Conservation (phyloP, 2,888 invertebrate species). For the Andrena minutula region DNA sequence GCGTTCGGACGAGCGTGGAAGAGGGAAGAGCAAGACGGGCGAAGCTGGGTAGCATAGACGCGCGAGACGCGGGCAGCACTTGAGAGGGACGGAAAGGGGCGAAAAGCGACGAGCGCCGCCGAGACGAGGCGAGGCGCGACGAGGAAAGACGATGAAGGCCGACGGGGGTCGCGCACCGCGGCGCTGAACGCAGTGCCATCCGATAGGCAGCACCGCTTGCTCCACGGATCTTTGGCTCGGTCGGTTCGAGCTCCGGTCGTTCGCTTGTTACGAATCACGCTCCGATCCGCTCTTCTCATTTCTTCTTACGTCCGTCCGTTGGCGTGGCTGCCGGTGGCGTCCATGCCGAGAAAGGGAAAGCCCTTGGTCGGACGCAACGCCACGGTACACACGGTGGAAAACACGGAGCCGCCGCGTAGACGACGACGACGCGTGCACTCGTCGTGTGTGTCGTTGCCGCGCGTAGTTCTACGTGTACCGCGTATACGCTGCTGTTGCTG, state of each 20-base stretch:
- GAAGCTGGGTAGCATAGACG: constrained; percentile 40
- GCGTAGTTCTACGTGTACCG: constrained; percentile 65
- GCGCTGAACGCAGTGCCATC: constrained; percentile 81
- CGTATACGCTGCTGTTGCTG: constrained; percentile 56
- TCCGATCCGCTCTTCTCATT: constrained; percentile 45
- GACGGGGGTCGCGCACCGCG: constrained; percentile 76
- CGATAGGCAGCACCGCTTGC: constrained; percentile 81
- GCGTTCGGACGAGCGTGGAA: background rate
- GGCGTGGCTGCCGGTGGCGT: constrained; percentile 64
- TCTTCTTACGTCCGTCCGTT: constrained; percentile 35
- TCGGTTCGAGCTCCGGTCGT: constrained; percentile 66
- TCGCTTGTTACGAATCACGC: constrained; percentile 64
- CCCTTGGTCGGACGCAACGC: constrained; percentile 28
- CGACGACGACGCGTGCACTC: constrained; percentile 62
- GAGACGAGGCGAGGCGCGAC: constrained; percentile 73
- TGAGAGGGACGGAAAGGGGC: constrained; percentile 68
- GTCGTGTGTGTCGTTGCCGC: constrained; percentile 67
- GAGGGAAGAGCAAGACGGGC: constrained; percentile 3
- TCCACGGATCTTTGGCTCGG: constrained; percentile 73
- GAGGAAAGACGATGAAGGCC: constrained; percentile 74
- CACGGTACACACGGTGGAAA: constrained; percentile 50
- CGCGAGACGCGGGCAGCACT: constrained; percentile 45
- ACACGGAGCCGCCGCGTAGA: constrained; percentile 45
- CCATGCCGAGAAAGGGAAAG: constrained; percentile 66
- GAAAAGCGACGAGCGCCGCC: constrained; percentile 69